Conservation (phyloP, 1,140 invertebrate genomes). For the Trissolcus basalis region DNA sequence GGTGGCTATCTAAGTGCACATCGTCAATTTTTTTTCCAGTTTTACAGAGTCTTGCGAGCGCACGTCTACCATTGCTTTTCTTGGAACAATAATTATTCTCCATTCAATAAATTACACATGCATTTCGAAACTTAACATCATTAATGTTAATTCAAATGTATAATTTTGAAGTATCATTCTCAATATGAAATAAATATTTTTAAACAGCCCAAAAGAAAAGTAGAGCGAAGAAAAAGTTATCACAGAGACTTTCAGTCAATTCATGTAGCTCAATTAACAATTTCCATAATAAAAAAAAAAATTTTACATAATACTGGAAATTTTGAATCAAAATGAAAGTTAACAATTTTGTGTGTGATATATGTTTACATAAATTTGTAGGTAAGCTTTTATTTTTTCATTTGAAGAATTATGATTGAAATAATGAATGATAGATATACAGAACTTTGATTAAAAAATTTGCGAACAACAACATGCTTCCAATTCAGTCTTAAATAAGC, state of each 20-base stretch:
- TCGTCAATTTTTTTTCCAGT: slow-evolving; percentile 28
- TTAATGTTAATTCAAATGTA: background rate
- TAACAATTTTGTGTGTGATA: background rate
- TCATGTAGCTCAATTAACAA: background rate
- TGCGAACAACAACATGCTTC: slow-evolving; percentile 12
- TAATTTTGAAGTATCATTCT: background rate
- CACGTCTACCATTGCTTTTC: too few relatives aligned
- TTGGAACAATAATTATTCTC: slow-evolving; percentile 3
- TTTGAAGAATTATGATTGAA: too few relatives aligned
- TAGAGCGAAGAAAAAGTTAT: slow-evolving; percentile 28
- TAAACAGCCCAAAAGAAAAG: background rate
- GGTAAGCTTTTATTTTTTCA: too few relatives aligned
- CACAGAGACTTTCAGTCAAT: slow-evolving; percentile 49
- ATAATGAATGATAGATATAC: background rate
- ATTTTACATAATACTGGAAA: background rate
- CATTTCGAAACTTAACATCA: slow-evolving; percentile 45
- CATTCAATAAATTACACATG: slow-evolving; percentile 24
- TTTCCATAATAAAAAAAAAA: background rate
- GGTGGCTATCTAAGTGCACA: slow-evolving; percentile 41
- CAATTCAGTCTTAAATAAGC: slow-evolving; percentile 32
- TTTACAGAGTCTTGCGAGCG: slow-evolving; percentile 15
- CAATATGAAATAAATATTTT: background rate
- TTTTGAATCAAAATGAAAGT: background rate
- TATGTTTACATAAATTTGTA: too few relatives aligned
- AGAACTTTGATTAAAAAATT: background rate